Evolutionary conservation across 2,797 vertebrate species (phyloP).

Genomic region (Cuniculus paca): DNA sequence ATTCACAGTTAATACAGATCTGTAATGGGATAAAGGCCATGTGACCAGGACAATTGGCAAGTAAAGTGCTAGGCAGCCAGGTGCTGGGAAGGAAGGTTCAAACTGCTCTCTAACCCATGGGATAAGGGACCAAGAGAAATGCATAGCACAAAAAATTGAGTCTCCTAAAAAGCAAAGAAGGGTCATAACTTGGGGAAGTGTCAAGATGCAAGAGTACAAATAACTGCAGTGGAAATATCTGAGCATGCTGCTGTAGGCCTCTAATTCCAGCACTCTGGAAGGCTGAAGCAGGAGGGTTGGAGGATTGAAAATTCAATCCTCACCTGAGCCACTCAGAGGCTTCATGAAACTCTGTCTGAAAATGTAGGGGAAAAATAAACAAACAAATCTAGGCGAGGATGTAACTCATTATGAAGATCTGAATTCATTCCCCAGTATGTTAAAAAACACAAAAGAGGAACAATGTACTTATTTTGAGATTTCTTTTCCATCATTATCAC

Average conservation of each 20-base stretch:
- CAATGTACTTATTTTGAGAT: neutral
- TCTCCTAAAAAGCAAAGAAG: neutral
- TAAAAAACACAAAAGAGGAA: neutral
- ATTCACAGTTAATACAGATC: conserved; percentile 33
- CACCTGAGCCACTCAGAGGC: neutral
- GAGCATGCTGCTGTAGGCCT: neutral
- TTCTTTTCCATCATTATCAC: neutral
- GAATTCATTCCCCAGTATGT: neutral
- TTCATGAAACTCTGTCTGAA: neutral
- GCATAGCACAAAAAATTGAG: neutral
- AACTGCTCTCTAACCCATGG: neutral
- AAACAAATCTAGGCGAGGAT: neutral
- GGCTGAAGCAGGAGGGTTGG: neutral
- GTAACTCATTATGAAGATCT: neutral
- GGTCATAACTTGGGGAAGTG: neutral
- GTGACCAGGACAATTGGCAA: neutral
- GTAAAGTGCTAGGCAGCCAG: neutral
- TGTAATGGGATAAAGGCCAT: conserved; percentile 10
- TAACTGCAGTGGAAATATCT: neutral
- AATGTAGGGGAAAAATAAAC: neutral
- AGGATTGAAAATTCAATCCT: neutral
- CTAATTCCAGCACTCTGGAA: neutral
- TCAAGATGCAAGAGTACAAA: neutral
- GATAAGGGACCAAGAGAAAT: neutral
- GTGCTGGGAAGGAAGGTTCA: neutral